Conservation (phyloP, 2,113 vertebrate genomes). For the Heteronetta atricapilla region DNA sequence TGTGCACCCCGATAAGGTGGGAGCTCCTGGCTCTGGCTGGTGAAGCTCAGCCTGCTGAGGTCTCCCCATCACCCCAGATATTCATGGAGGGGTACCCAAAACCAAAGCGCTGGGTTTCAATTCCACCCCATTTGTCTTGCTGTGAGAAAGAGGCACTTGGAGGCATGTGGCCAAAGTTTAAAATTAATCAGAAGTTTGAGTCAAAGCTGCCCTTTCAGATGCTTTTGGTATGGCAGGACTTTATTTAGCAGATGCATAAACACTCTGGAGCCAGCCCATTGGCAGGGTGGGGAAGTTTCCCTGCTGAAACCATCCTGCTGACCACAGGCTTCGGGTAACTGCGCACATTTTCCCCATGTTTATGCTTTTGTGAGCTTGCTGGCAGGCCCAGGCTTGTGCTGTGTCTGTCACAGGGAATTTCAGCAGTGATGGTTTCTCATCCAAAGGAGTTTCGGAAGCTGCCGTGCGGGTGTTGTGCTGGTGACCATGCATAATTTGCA, state of each 20-base stretch:
- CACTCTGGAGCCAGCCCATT: neutral
- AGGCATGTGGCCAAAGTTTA: too few relatives aligned
- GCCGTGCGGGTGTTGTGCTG: too few relatives aligned
- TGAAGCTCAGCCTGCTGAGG: neutral
- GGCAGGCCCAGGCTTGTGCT: neutral
- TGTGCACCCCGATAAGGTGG: neutral
- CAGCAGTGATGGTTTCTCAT: neutral
- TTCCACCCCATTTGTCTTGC: neutral
- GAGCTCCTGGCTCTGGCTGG: neutral
- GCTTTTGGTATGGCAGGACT: neutral
- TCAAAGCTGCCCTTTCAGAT: neutral
- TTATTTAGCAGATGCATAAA: neutral
- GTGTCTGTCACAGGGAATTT: neutral
- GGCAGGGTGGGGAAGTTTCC: neutral
- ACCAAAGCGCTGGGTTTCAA: neutral
- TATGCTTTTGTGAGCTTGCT: neutral
- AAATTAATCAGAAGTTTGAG: neutral
- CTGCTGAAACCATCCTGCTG: neutral
- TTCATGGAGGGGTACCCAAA: neutral
- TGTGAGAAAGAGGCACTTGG: neutral
- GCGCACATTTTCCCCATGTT: neutral
- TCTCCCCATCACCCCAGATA: rapidly evolving
- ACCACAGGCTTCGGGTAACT: neutral
- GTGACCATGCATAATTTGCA: neutral
- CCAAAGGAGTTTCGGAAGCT: neutral